A percentile compares a stretch with the other conserved stretches of the same genome.
phyloP scores from a whole-genome alignment of 1,140 invertebrate species.

The Drosophila bocki region DNA sequence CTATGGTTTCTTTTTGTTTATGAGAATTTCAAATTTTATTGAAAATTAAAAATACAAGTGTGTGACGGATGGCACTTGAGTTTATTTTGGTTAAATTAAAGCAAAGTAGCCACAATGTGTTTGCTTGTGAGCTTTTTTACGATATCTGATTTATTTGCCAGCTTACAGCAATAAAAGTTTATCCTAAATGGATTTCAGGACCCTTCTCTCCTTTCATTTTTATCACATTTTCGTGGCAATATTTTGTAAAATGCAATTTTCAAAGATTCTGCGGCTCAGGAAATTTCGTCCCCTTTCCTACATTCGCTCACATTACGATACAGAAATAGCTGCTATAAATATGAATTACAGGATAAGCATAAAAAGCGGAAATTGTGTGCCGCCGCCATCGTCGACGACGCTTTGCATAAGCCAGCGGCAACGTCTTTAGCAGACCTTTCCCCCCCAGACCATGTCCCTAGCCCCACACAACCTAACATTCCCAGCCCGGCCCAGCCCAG shows the following conservation, averaged over 20 bases:
- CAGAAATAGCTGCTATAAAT: slow-evolving; percentile 82
- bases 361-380: slow-evolving; percentile 83
- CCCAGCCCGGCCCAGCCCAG: slow-evolving; percentile 18
- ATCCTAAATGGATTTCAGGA: slow-evolving; percentile 42
- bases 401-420: slow-evolving; percentile 75
- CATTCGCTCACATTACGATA: slow-evolving; percentile 55
- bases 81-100: slow-evolving; percentile 9
- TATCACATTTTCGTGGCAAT: slow-evolving; percentile 19
- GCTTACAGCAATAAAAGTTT: slow-evolving; percentile 45
- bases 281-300: slow-evolving; percentile 46
- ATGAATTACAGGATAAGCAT: slow-evolving; percentile 84
- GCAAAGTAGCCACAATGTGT: slow-evolving; percentile 20
- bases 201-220: slow-evolving; percentile 2
- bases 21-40: not conserved
- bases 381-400: slow-evolving; percentile 55
- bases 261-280: slow-evolving; percentile 62
- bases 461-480: slow-evolving; percentile 3
- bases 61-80: slow-evolving; percentile 7
- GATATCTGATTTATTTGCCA: slow-evolving; percentile 24
- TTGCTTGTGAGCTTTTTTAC: not conserved
- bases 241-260: slow-evolving; percentile 74
- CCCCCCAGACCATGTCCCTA: slow-evolving; percentile 17
- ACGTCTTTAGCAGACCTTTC: slow-evolving; percentile 38
- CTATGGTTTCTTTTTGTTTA: not conserved
- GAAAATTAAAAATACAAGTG: not conserved